phyloP scores from a whole-genome alignment of 1,140 invertebrate genomes.

The Trialeurodes vaporariorum region DNA sequence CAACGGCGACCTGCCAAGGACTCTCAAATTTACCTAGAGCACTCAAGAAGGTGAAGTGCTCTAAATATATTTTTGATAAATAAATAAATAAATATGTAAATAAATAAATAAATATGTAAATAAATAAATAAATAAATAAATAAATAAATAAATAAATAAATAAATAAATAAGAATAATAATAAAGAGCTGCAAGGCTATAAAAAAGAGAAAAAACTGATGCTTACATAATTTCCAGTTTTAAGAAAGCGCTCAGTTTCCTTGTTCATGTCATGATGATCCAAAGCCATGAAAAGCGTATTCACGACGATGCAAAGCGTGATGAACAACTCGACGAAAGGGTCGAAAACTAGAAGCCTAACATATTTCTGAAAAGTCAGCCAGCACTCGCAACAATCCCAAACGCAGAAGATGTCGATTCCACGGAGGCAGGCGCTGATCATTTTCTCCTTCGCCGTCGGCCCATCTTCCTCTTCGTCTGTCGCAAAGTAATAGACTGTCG shows the following conservation, averaged over 20 bases:
- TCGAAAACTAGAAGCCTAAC: constrained; percentile 89
- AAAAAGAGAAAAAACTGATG: no score
- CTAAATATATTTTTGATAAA: no score
- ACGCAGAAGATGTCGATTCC: constrained; percentile 88
- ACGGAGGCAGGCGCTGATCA: constrained; percentile 57
- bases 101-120: no score
- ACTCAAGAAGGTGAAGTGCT: no score
- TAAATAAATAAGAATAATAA: no score
- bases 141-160: no score
- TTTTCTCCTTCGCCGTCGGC: constrained; percentile 74
- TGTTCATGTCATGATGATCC: constrained; percentile 90
- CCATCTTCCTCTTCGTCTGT: constrained; percentile 76
- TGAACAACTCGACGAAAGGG: constrained; percentile 95
- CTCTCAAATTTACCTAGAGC: no score
- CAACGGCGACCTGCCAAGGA: no score
- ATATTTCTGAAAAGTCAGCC: constrained; percentile 81
- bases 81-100: no score
- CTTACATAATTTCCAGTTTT: constrained; percentile 91
- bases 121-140: no score
- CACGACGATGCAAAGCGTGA: constrained; percentile 94
- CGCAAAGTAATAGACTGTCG: constrained; percentile 79
- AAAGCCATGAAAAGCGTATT: constrained; percentile 97
- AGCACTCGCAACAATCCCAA: constrained; percentile 90
- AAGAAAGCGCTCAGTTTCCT: constrained; percentile 68
- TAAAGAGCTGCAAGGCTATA: no score